Conservation (phyloP, 2,888 invertebrate species). For the Patella depressa region DNA sequence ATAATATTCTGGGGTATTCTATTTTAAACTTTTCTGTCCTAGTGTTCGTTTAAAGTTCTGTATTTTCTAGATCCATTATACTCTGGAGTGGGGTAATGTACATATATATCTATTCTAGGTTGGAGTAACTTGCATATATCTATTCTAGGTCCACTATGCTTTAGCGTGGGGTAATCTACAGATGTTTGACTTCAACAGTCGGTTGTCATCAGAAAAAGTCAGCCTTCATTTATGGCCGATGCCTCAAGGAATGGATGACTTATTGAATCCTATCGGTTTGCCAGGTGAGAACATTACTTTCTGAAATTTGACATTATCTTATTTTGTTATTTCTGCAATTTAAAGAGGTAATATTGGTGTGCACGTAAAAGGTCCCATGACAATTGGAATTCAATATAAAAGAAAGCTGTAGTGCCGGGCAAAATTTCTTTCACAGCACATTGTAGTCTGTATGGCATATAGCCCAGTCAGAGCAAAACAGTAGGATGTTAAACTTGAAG, state of each 20-base stretch:
- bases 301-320: too few relatives aligned
- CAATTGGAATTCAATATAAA: too few relatives aligned
- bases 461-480: too few relatives aligned
- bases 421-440: too few relatives aligned
- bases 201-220: slow-evolving; percentile 73
- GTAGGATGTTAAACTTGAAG: too few relatives aligned
- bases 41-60: neutral
- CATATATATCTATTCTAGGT: slow-evolving; percentile 67
- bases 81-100: slow-evolving; percentile 75
- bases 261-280: slow-evolving; percentile 68
- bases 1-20: too few relatives aligned
- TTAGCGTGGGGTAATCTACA: slow-evolving; percentile 76
- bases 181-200: slow-evolving; percentile 75
- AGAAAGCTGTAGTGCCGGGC: too few relatives aligned
- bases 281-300: slow-evolving; percentile 48
- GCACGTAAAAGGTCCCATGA: too few relatives aligned
- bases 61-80: slow-evolving; percentile 70
- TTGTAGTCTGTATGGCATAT: too few relatives aligned
- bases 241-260: slow-evolving; percentile 68
- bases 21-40: too few relatives aligned
- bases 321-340: too few relatives aligned
- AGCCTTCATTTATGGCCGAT: slow-evolving; percentile 74
- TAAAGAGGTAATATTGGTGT: too few relatives aligned
- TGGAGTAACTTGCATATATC: neutral
- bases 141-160: slow-evolving; percentile 71